Percentiles rank a stretch among this genome's conserved stretches.
Evolutionary conservation across 2,888 invertebrate genomes (phyloP).

Genomic region (Drosophila quasianomalipes): DNA sequence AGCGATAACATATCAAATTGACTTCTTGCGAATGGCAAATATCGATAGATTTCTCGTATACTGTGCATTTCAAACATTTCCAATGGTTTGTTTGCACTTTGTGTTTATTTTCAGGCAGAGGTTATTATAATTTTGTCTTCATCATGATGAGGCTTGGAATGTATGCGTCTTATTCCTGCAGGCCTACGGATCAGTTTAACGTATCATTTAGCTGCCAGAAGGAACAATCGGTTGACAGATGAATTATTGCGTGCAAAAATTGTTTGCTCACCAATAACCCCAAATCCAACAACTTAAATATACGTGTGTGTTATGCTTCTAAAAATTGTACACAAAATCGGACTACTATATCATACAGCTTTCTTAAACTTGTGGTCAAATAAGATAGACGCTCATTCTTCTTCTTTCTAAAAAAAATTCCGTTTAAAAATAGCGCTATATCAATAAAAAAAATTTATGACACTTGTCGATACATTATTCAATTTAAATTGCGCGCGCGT

Average conservation of each 20-base stretch:
- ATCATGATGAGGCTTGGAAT: neutral
- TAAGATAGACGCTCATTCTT: neutral
- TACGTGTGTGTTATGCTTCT: neutral
- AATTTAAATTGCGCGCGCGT: neutral
- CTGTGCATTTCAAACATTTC: neutral
- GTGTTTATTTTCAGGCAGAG: neutral
- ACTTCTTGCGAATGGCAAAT: slow-evolving; percentile 21
- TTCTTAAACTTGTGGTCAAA: neutral
- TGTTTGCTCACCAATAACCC: neutral
- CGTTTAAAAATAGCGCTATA: neutral
- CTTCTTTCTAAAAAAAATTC: neutral
- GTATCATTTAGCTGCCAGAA: neutral
- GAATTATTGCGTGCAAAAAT: neutral
- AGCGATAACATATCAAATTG: slow-evolving; percentile 5
- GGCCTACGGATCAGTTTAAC: neutral
- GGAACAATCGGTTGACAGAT: neutral
- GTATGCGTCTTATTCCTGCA: neutral
- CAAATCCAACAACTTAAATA: neutral
- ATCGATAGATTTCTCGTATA: slow-evolving; percentile 25
- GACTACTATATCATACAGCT: neutral
- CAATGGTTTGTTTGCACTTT: neutral
- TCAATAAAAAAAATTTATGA: neutral
- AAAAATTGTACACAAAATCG: neutral
- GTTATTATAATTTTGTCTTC: neutral
- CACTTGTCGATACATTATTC: neutral